Conservation (phyloP, 92 coral and sea anemone species). For the Bergia puertoricense region DNA sequence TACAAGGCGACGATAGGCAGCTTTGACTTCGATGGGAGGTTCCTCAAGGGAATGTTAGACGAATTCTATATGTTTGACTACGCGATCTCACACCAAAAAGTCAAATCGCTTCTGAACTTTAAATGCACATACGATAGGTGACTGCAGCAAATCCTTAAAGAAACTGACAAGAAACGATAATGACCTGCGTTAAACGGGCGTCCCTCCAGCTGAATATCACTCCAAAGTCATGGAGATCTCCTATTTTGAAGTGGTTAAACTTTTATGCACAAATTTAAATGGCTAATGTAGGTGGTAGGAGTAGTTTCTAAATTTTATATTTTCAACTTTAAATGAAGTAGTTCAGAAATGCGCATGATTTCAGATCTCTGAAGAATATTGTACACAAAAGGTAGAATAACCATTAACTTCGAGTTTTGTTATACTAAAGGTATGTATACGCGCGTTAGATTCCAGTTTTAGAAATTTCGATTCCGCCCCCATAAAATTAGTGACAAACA, state of each 20-base stretch:
- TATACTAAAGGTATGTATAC: too few relatives aligned
- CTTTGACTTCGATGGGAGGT: conserved; percentile 92
- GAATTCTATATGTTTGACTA: conserved; percentile 89
- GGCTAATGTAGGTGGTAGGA: background rate
- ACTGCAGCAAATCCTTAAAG: background rate
- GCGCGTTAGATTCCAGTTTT: too few relatives aligned
- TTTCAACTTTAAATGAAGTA: background rate
- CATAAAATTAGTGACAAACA: too few relatives aligned
- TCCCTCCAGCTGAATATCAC: background rate
- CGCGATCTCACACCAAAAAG: conserved; percentile 78
- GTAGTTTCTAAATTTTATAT: too few relatives aligned
- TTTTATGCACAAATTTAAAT: too few relatives aligned
- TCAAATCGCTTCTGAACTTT: conserved; percentile 68
- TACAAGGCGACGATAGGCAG: conserved; percentile 96
- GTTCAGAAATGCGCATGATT: background rate
- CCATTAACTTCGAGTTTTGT: too few relatives aligned
- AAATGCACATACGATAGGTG: conserved; percentile 51
- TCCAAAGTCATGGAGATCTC: background rate
- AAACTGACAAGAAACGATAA: background rate
- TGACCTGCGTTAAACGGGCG: background rate
- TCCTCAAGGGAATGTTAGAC: conserved; percentile 77
- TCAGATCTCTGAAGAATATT: too few relatives aligned
- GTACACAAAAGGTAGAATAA: too few relatives aligned
- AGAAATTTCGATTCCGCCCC: too few relatives aligned
- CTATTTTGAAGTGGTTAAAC: background rate